Evolutionary conservation across 2,113 vertebrate species (phyloP).

Genomic region (Sus scrofa): T2T-Sscrofa CM000815.6:118329001-118329500

Average conservation of each 20-base stretch:
- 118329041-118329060: background rate
- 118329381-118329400: background rate
- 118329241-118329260: background rate
- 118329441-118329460: background rate
- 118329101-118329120: background rate
- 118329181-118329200: background rate
- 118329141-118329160: background rate
- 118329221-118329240: background rate
- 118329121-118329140: background rate
- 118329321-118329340: background rate
- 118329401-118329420: background rate
- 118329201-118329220: background rate
- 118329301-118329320: background rate
- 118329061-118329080: background rate
- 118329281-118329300: background rate
- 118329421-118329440: background rate
- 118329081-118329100: background rate
- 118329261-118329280: background rate
- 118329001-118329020: no score
- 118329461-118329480: background rate
- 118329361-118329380: background rate
- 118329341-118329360: background rate
- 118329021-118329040: no score
- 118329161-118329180: slow-evolving; percentile 2
- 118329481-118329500: background rate